These are phyloP conservation scores for Acyrthosiphon pisum DNA, from an alignment of 1,140 invertebrate species.

Conservation along the genomic window DNA sequence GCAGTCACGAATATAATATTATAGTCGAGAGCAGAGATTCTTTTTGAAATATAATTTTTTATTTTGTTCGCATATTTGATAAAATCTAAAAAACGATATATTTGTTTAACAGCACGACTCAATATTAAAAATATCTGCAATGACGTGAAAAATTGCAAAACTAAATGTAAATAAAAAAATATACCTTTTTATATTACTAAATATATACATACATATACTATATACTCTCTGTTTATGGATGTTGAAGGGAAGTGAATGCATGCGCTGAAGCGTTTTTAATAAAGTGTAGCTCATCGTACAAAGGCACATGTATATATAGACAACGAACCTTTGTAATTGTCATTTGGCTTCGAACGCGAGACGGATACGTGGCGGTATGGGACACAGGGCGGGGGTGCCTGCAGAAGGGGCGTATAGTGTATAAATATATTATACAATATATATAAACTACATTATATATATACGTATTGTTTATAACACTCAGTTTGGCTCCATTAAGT, in stretches of 20 bases:
- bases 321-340: slow-evolving; percentile 55
- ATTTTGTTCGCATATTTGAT: neutral
- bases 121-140: slow-evolving; percentile 49
- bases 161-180: slow-evolving; percentile 2
- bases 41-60: neutral
- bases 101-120: slow-evolving; percentile 13
- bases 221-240: slow-evolving; percentile 19
- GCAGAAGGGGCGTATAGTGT: neutral
- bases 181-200: slow-evolving; percentile 13
- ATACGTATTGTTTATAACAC: slow-evolving; percentile 18
- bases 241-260: slow-evolving; percentile 25
- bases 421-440: neutral
- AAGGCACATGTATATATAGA: slow-evolving; percentile 47
- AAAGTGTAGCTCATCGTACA: slow-evolving; percentile 32
- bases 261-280: slow-evolving; percentile 51
- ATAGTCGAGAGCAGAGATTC: neutral
- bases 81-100: neutral
- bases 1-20: neutral
- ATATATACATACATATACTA: neutral
- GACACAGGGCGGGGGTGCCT: neutral
- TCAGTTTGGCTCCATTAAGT: slow-evolving; percentile 45
- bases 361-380: neutral
- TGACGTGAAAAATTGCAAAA: slow-evolving; percentile 11
- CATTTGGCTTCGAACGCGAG: slow-evolving; percentile 44
- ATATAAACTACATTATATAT: neutral